Conservation (phyloP, 1,140 invertebrate genomes). For the Drosophila cardini region DNA sequence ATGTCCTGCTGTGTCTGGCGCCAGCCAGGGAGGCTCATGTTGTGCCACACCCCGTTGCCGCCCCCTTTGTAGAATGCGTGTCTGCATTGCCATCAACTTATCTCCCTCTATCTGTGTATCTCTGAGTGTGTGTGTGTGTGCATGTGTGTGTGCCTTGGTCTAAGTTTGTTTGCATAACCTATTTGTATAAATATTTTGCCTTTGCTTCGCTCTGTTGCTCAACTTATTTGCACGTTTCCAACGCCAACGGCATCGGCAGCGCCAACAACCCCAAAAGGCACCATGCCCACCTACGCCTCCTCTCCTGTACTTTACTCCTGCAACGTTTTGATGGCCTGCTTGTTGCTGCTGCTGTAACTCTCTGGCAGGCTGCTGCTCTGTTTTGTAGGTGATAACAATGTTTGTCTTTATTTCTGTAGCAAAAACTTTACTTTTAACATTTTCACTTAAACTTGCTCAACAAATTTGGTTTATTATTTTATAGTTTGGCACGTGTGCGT, state of each 20-base stretch:
- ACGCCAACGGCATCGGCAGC: slow-evolving; percentile 9
- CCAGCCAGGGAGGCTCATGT: slow-evolving; percentile 64
- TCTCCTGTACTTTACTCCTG: too few species aligned
- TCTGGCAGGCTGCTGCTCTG: slow-evolving; percentile 52
- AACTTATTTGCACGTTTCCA: slow-evolving; percentile 75
- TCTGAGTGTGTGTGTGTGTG: slow-evolving; percentile 9
- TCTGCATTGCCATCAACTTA: slow-evolving; percentile 29
- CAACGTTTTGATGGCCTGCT: slow-evolving; percentile 35
- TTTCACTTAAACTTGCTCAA: slow-evolving; percentile 81
- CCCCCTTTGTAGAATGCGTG: slow-evolving; percentile 1
- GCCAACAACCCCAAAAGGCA: slow-evolving; percentile 12
- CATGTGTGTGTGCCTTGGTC: slow-evolving; percentile 72
- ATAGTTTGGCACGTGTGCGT: slow-evolving; percentile 74
- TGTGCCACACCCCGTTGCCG: slow-evolving; percentile 44
- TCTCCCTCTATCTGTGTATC: slow-evolving; percentile 32
- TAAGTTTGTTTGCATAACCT: slow-evolving; percentile 83
- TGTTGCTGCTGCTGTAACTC: slow-evolving; percentile 26
- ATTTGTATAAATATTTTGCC: slow-evolving; percentile 84
- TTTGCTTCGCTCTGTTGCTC: slow-evolving; percentile 69
- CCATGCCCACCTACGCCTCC: neutral
- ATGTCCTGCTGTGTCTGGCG: slow-evolving; percentile 80
- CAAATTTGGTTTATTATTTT: slow-evolving; percentile 82
- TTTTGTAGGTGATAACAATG: slow-evolving; percentile 83
- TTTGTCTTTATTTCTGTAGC: slow-evolving; percentile 80
- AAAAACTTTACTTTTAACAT: slow-evolving; percentile 81